phyloP scores from a whole-genome alignment of 2,888 invertebrate genomes.

The Aleiodes testaceus region DNA sequence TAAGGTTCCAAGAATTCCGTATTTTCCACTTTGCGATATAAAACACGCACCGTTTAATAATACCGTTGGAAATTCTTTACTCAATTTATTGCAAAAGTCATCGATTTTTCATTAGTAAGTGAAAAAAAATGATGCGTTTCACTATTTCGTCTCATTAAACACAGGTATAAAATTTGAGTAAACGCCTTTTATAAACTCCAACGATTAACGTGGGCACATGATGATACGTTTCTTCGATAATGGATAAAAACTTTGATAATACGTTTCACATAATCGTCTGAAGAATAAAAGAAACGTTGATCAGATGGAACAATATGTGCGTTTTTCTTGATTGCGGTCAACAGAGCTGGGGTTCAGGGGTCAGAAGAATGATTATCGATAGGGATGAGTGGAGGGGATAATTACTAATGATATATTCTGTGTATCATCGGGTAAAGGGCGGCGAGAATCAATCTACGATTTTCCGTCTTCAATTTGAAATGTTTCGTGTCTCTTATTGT shows the following conservation, averaged over 20 bases:
- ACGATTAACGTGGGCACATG: conserved; percentile 30
- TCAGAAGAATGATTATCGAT: conserved; percentile 54
- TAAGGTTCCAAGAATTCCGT: conserved; percentile 60
- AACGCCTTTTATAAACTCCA: conserved; percentile 35
- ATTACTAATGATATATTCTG: conserved; percentile 60
- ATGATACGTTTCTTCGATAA: conserved; percentile 33
- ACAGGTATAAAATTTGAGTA: conserved; percentile 24
- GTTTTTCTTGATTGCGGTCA: conserved; percentile 56
- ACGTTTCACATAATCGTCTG: conserved; percentile 37
- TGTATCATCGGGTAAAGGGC: conserved; percentile 37
- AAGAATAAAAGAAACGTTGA: conserved; percentile 27
- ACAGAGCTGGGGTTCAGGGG: conserved; percentile 61
- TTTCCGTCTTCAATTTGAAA: neutral
- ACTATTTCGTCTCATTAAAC: conserved; percentile 11
- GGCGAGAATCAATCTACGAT: conserved; percentile 44
- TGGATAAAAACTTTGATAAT: conserved; percentile 43
- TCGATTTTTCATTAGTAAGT: too few relatives aligned
- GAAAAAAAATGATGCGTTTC: too few relatives aligned
- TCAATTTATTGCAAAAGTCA: neutral
- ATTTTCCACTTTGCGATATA: conserved; percentile 46
- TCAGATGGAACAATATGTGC: conserved; percentile 55
- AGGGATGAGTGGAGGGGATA: conserved; percentile 44
- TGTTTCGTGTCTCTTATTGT: neutral
- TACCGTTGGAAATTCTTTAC: conserved; percentile 42
- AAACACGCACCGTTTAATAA: conserved; percentile 46